A percentile compares a stretch with the other conserved stretches of the same genome.
These are phyloP conservation scores for Harpagifer antarcticus DNA, from an alignment of 2,797 vertebrate genomes.

Conservation along the genomic window DNA sequence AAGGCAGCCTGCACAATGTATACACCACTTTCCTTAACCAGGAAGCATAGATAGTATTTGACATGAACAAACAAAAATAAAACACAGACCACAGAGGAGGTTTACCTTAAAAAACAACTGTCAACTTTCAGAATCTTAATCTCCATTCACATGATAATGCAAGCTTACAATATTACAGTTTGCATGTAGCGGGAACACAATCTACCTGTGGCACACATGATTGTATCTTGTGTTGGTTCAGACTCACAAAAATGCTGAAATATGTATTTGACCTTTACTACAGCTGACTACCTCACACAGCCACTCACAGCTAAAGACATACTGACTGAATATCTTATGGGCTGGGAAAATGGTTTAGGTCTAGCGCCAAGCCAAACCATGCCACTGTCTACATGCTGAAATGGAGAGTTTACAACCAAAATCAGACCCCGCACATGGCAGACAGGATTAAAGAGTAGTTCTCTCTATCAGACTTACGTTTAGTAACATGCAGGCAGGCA, in stretches of 20 bases:
- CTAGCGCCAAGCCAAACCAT: neutral
- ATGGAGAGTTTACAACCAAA: neutral
- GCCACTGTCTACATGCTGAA: neutral
- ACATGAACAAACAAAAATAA: neutral
- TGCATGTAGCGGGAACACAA: neutral
- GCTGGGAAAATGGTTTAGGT: neutral
- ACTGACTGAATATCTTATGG: neutral
- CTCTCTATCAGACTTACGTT: neutral
- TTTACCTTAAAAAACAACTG: neutral
- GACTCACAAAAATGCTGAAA: neutral
- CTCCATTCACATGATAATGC: neutral
- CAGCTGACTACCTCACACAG: constrained; percentile 31
- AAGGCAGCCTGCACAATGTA: neutral
- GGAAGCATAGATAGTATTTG: no score
- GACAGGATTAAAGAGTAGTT: neutral
- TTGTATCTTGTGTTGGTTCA: neutral
- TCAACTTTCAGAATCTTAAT: no score
- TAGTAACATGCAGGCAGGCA: neutral
- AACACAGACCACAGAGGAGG: neutral
- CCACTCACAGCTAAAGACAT: constrained; percentile 5
- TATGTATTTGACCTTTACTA: constrained; percentile 24
- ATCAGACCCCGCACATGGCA: constrained; percentile 1
- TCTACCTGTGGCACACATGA: neutral
- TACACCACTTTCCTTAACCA: neutral
- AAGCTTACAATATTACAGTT: neutral